Base-by-base conservation (phyloP, 2,113 vertebrate species). In the Bucco capensis region DNA sequence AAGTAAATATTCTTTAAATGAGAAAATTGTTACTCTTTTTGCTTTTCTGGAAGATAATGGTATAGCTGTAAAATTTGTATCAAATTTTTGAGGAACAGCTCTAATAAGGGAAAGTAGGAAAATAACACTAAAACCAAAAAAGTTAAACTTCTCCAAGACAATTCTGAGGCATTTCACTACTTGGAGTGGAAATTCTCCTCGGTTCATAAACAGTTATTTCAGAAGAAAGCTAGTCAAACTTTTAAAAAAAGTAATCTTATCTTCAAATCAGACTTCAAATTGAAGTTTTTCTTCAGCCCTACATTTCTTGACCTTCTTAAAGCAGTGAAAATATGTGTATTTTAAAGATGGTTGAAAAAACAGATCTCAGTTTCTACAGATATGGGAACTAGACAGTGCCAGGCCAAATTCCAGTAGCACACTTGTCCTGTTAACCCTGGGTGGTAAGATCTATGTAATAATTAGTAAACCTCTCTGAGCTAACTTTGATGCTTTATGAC, bases 381-480 rank as follows among this genome's bases (percentile, higher is more conserved):
- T 5, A 3, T 24, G 8, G 8, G 10, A 67, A 16, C 14, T 11
- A 19, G 8, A 13, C 0, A 0, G 3, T 25, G 12, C 10, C 15
- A 37, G 2, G 5, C 1, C 35, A 35, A 73, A 67, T 31, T 77
- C 37, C 12, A 15, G 27, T 9, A 42, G 9, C 4, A 49, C 8
- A 16, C 31, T 60, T 78, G 8, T 5, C 8, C 5, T 54, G 2
- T 44, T 64, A 64, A 24, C 14, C 23, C 7, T 30, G 6, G 10
- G 5, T 67, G 38, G 4, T 28, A 40, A 66, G 53, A 64, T 8
- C 2, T 66, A 15, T 75, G 18, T 46, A 44, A 2, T 72, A 38
- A 44, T 42, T 78, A 22, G 4, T 35, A 30, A 35, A 62, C 51
- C 2, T 75, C 16, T 84, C 31, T 33, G 47, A 62, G 13, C 3